Evolutionary conservation across 2,888 invertebrate genomes (phyloP).

Genomic region (Polia nebulosa): DNA sequence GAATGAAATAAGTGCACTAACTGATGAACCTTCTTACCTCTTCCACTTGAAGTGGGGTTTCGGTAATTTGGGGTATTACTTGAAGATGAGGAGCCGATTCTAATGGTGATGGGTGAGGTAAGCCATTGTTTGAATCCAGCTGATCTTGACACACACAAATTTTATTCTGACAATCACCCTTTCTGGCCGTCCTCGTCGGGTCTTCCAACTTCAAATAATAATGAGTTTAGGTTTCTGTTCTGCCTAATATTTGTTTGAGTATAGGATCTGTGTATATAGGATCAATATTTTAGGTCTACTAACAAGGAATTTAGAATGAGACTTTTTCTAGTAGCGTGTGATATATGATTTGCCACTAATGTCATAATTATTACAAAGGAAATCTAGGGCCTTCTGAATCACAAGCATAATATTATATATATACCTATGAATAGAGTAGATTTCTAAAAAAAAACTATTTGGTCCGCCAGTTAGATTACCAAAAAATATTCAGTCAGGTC

Average conservation of each 20-base stretch:
- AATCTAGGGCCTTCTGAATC: not conserved
- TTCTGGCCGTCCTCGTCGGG: not conserved
- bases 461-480: too few species aligned
- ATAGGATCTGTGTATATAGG: not conserved
- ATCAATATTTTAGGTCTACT: not conserved
- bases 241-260: conserved; percentile 4
- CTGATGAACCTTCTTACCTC: conserved; percentile 34
- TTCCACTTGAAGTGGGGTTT: conserved; percentile 12
- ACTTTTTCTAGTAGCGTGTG: not conserved
- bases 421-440: too few species aligned
- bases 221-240: conserved; percentile 12
- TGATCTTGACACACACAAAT: conserved; percentile 30
- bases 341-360: too few species aligned
- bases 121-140: not conserved
- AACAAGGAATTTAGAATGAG: not conserved
- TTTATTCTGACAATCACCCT: conserved; percentile 14
- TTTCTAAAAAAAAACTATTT: too few species aligned
- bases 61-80: not conserved
- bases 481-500: too few species aligned
- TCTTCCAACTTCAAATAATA: conserved; percentile 46
- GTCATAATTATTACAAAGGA: not conserved
- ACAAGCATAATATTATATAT: not conserved
- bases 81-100: not conserved
- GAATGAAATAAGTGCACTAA: not conserved
- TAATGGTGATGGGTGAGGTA: not conserved